Evolutionary conservation across 1,140 invertebrate genomes (phyloP), one percentile per base, ranked within the genome.

Genomic region (Thaumetopoea pityocampa): DNA sequence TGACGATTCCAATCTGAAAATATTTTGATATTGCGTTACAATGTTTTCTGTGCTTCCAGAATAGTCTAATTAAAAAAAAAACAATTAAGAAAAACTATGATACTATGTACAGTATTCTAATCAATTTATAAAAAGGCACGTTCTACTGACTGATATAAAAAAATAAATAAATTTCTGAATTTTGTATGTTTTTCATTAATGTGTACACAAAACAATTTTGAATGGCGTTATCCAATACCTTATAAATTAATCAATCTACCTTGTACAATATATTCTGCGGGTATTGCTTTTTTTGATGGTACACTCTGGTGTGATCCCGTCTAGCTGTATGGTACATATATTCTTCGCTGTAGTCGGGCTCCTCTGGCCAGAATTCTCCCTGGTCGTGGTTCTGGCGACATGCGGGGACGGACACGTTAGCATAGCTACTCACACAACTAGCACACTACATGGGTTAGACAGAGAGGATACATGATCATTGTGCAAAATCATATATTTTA

Each of bases 311-410:
- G 56, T 83, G 67, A 50, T 83, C 79, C 51, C 76, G 58, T 36
- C 74, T 73, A 68, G 68, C 79, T 4, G 79, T 80, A 72, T 83
- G 76, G 72, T 80, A 83, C 76, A 79, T 77, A 50, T 83, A 80
- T 40, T 83, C 79, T 35, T 83, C 78, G 60, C 58, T 80, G 71
- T 83, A 79, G 71, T 82, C 78, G 14, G 58, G 59, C 28, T 83
- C 79, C 53, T 80, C 76, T 18, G 59, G 70, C 74, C 74, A 83
- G 54, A 67, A 71, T 40, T 80, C 71, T 46, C 69, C 66, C 53
- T 64, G 60, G 19, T 78, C 76, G 30, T 48, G 55, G 60, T 61
- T 76, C 78, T 80, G 69, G 54, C 69, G 38, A 56, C 62, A 74
- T 68, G 71, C 66, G 42, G 44, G 55, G 44, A 32, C 30, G 49